phyloP scores from a whole-genome alignment of 53 echinoderm and acorn worm genomes.

The Arbacia lixula region DNA sequence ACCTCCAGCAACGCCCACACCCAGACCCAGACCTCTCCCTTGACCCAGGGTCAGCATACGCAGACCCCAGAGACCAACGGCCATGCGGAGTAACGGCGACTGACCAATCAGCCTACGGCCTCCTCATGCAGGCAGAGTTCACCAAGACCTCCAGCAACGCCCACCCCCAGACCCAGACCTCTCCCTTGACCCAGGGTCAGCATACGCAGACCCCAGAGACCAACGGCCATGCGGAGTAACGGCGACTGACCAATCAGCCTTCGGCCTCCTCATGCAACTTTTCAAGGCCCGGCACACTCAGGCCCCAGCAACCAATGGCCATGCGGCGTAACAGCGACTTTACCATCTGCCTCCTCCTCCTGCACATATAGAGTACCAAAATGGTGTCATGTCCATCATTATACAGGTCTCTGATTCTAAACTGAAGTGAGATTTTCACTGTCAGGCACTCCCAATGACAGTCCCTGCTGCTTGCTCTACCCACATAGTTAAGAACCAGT shows the following conservation, averaged over 20 bases:
- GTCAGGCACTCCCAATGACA: no score
- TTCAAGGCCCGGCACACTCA: slow-evolving; percentile 43
- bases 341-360: no score
- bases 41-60: slow-evolving; percentile 41
- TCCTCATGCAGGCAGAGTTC: slow-evolving; percentile 75
- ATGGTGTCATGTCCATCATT: no score
- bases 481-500: no score
- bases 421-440: no score
- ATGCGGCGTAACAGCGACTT: slow-evolving; percentile 30
- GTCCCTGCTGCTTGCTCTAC: no score
- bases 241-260: no score
- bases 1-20: slow-evolving; percentile 62
- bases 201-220: slow-evolving; percentile 48
- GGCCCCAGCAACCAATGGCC: slow-evolving; percentile 33
- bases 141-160: slow-evolving; percentile 63
- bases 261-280: no score
- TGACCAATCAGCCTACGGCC: no score
- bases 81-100: slow-evolving; percentile 30
- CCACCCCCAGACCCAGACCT: slow-evolving; percentile 56
- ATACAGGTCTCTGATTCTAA: no score
- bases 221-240: slow-evolving; percentile 38
- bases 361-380: no score
- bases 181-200: slow-evolving; percentile 38
- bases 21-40: slow-evolving; percentile 36
- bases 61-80: slow-evolving; percentile 50